Base-by-base conservation (phyloP, 2,113 vertebrate species). In the Dissostichus mawsoni region DNA sequence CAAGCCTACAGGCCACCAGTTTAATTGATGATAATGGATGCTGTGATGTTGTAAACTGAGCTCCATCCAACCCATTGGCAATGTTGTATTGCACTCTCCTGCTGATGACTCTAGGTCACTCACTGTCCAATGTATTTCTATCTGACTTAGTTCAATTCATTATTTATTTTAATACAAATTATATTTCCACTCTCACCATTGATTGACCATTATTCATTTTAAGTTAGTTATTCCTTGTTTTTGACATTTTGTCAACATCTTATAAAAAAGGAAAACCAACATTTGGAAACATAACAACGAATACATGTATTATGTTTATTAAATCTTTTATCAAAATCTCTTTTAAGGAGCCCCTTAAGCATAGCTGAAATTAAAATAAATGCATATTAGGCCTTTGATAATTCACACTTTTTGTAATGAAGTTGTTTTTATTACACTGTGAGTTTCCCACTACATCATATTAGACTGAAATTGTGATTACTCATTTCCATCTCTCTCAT, bases 11-110 rank as follows among this genome's bases (percentile, higher is more conserved):
- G 55, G 41, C 68, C 57, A 58, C 11, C 67, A 41, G 52, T 66
- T 45, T 82, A 74, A 85, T 69, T 83, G 78, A 87, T 85, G 74
- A 68, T 90, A 80, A 88, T 69, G 50, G 59, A 67, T 64, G 68
- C 52, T 48, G 50, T 58, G 62, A 70, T 77, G 82, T 45, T 77
- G 20, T 65, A 84, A 80, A 78, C 66, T 51, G 72, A 84, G 69
- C 72, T 65, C 53, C 62, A 12, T 50, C 57, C 66, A 79, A 72
- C 76, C 68, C 50, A 61, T 45, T 0, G 53, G 66, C 41, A 55
- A 20, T 13, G 67, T 64, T 68, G 57, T 67, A 70, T 70, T 51
- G 33, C 13, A 4, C 2, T 51, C 3, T 74, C 18, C 16, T 50
- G 25, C 55, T 81, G 50, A 33, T 63, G 63, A 53, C 11, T 13